Conservation (phyloP, 2,113 vertebrate species). For the Xenotilapia caudafasciata region DNA sequence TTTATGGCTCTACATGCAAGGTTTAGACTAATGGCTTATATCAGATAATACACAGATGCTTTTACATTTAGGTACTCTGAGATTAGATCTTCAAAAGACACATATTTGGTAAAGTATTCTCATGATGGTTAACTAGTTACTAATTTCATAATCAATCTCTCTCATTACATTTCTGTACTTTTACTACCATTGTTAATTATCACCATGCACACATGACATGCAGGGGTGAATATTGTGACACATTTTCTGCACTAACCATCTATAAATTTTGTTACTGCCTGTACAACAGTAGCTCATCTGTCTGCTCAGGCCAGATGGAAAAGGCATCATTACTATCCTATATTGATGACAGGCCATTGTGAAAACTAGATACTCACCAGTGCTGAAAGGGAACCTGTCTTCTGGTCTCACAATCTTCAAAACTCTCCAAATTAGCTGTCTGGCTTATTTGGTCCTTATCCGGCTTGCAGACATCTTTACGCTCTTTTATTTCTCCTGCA, state of each 20-base stretch:
- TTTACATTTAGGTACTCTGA: background rate
- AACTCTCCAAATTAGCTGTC: background rate
- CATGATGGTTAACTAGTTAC: background rate
- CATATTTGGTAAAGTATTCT: background rate
- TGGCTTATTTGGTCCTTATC: background rate
- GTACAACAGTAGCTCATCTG: background rate
- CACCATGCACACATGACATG: background rate
- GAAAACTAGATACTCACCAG: background rate
- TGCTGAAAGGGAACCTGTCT: background rate
- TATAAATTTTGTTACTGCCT: background rate
- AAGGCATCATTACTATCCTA: background rate
- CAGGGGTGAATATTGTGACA: background rate
- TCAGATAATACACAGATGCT: background rate
- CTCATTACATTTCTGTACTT: background rate
- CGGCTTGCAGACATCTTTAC: background rate
- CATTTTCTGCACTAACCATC: background rate
- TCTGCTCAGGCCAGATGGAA: background rate
- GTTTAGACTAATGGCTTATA: background rate
- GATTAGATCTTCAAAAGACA: background rate
- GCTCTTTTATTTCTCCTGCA: background rate
- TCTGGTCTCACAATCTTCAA: background rate
- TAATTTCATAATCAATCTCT: background rate
- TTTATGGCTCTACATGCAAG: background rate
- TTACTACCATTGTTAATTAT: background rate
- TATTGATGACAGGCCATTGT: background rate